Percentiles rank a stretch among this genome's conserved stretches.
These are phyloP conservation scores for Encarsia formosa DNA, from an alignment of 2,888 invertebrate species.

Conservation along the genomic window DNA sequence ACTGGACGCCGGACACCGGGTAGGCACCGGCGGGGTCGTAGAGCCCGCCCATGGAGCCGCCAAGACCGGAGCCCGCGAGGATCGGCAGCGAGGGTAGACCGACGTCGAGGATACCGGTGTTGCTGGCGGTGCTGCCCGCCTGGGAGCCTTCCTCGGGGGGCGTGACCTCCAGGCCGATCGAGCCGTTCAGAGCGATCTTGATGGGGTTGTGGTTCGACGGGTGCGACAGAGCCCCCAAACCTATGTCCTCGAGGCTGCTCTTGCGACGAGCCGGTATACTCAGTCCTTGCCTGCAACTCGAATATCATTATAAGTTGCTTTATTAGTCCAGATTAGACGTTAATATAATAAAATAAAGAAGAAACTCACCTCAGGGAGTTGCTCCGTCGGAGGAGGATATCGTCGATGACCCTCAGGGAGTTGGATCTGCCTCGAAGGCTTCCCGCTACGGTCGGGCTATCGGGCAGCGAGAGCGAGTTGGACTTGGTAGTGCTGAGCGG, in stretches of 20 bases:
- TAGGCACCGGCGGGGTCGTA: slow-evolving; percentile 55
- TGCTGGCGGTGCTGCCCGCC: slow-evolving; percentile 54
- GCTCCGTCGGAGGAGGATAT: slow-evolving; percentile 75
- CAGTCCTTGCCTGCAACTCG: slow-evolving; percentile 64
- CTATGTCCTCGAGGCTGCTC: slow-evolving; percentile 82
- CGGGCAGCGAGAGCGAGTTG: slow-evolving; percentile 83
- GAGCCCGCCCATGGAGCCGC: slow-evolving; percentile 51
- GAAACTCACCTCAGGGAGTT: slow-evolving; percentile 60
- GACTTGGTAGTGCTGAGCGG: slow-evolving; percentile 80
- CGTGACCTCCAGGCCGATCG: slow-evolving; percentile 73
- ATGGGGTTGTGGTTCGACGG: slow-evolving; percentile 72
- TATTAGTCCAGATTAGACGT: no score
- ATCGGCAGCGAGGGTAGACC: slow-evolving; percentile 48
- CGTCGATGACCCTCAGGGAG: slow-evolving; percentile 81
- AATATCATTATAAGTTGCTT: no score
- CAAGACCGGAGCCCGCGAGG: slow-evolving; percentile 12
- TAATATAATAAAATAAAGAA: neutral
- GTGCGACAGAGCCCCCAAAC: slow-evolving; percentile 63
- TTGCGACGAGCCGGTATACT: slow-evolving; percentile 68
- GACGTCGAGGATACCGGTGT: slow-evolving; percentile 56
- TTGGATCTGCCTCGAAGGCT: slow-evolving; percentile 79
- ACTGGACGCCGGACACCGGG: slow-evolving; percentile 42
- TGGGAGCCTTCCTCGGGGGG: slow-evolving; percentile 55
- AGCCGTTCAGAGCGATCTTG: slow-evolving; percentile 80
- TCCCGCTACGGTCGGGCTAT: slow-evolving; percentile 79